Evolutionary conservation across 2,888 invertebrate species (phyloP), one percentile per base, ranked within the genome.

Genomic region (Rosalia funebris): DNA sequence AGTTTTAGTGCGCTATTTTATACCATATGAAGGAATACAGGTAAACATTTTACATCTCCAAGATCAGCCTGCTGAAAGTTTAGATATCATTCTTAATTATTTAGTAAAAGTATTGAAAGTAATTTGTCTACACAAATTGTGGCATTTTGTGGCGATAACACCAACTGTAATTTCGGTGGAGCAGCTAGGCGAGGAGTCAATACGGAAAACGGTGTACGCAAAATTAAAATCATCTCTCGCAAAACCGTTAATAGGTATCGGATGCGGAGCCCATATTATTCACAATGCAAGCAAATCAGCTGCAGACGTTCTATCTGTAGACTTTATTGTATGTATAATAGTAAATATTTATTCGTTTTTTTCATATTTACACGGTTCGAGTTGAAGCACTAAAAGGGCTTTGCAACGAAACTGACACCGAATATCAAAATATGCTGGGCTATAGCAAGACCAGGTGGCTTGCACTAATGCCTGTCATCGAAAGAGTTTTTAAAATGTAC

Each of bases 281-380:
- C 71, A 73, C 65, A 75, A 76, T 52, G 64, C 70, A 31, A 64
- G 73, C n/a, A 70, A 71, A 70, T 60, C 70, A 44, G 73, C 72
- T 44, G 69, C 69, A 45, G 72, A 75, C 62, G 37, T 55, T 31
- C 60, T 75, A 20, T 70, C 71, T 15, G 41, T 71, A 41, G 71
- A 74, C 48, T 58, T 65, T 42, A 67, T 74, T 16, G 53, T 73
- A 25, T 25, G 25, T 7, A 25, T 25, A 3, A 25, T 25, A 5
- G 25, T 25, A 3, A 25, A 25, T 56, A 41, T 57, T n/a, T 71
- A 70, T 62, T 63, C 63, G 53, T 64, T 70, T 66, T 71, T 75
- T n/a, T 57, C 69, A 68, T 53, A 74, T 73, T 53, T 75, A 74
- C 62, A 73, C 67, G 7, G 67, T 72, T 56, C 63, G 71, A 55